Evolutionary conservation across 2,797 vertebrate species (phyloP).

Genomic region (Echiichthys vipera): DNA sequence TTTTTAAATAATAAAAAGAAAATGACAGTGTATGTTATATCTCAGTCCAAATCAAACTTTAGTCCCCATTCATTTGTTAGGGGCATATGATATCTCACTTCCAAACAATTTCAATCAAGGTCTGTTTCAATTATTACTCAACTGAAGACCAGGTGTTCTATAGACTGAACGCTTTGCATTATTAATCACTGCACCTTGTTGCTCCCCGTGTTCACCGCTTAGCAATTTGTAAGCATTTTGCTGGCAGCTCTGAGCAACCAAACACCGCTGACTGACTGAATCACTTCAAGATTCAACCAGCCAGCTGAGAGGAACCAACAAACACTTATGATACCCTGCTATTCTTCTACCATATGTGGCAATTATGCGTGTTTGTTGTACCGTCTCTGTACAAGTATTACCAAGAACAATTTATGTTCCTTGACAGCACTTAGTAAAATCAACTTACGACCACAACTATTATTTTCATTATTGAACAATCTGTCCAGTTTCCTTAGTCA

Average conservation of each 20-base stretch:
- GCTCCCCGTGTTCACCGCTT: slow-evolving; percentile 66
- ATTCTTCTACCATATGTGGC: not conserved
- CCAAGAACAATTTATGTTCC: not conserved
- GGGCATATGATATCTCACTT: not conserved
- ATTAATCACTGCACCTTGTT: slow-evolving; percentile 72
- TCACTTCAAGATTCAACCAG: slow-evolving; percentile 41
- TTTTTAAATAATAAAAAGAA: too few species aligned
- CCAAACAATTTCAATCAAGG: slow-evolving; percentile 7
- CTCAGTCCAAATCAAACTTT: not conserved
- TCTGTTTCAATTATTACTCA: slow-evolving; percentile 18
- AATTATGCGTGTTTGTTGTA: not conserved
- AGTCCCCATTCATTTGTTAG: not conserved
- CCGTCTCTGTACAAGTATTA: not conserved
- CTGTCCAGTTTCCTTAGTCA: not conserved
- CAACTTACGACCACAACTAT: not conserved
- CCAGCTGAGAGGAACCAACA: slow-evolving; percentile 26
- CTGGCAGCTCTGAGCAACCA: slow-evolving; percentile 66
- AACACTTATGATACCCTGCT: slow-evolving; percentile 1
- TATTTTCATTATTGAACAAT: not conserved
- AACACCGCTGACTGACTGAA: slow-evolving; percentile 55
- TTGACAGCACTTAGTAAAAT: not conserved
- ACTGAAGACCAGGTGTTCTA: slow-evolving; percentile 62
- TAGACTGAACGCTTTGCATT: slow-evolving; percentile 67
- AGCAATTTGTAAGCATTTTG: slow-evolving; percentile 79
- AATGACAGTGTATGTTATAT: not conserved